Base-by-base conservation (phyloP, 2,888 invertebrate genomes). In the Tinea trinotella region DNA sequence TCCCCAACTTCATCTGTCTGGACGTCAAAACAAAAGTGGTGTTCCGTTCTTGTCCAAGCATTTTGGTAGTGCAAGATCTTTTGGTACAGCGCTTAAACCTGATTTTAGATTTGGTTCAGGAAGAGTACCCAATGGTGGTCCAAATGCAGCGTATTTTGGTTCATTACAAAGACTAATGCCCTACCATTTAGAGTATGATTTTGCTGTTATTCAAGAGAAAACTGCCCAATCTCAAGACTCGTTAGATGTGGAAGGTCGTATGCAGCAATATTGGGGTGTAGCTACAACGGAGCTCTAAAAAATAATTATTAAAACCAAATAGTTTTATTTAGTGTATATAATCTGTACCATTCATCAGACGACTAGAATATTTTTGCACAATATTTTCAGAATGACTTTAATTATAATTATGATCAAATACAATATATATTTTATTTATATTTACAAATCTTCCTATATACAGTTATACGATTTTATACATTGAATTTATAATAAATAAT, bases 181-280 rank as follows among this genome's bases (percentile, higher is more conserved):
- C 54, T 93, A 93, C 65, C 84, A 85, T 60, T 87, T 94, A 65
- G 94, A 94, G 66, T 94, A 94, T 65, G 94, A 94, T 73, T 94
- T 94, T 72, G 91, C 93, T 35, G 91, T 93, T 19, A 93, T 93
- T 71, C 93, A 93, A 67, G 95, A 95, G 69, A 88, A 93, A 62
- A 87, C 89, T 30, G 88, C 89, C 40, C 87, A 87, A 55, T 79
- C 80, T 53, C 87, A 90, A 61, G 94, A 95, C 66, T 94, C 93
- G 0, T 76, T 92, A 59, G 95, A 95, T 66, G 89, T 93, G 58
- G 94, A 95, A 66, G 90, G 90, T 54, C 88, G 95, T 54, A 94
- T 95, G 93, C 93, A 94, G 62, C 94, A 95, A 64, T 95, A 95
- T 76, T 95, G 95, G 95, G 95, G 94, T 53, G 94, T 95, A 48